Evolutionary conservation across 2,888 invertebrate species (phyloP), one percentile per base, ranked within the genome.

Genomic region (Napeogenes sylphis): DNA sequence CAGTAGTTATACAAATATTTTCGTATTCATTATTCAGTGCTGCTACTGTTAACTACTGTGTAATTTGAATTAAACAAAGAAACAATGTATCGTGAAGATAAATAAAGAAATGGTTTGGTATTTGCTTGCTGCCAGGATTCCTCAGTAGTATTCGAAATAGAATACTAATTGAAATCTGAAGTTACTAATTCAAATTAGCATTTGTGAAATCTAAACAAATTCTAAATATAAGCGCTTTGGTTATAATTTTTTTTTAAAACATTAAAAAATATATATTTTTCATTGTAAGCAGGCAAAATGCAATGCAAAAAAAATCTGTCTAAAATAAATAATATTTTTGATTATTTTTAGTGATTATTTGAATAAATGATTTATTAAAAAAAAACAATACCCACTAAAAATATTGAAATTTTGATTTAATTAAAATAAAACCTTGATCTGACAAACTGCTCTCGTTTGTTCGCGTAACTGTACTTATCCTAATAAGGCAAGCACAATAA

Each of bases 401-500:
- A 42, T 42, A 42, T 42, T 42, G 10, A 42, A 51, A 33, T 64
- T 64, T 69, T 65, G 59, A 70, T 66, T 66, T 67, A 65, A 68
- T 70, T 66, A 66, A 67, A 60, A 62, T 45, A 59, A 32, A 47
- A 42, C 42, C 55, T 21, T 38, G 72, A 73, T 71, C 72, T 71
- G 68, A 67, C 68, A 66, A 68, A 65, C 69, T 69, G 71, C 71
- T 71, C 74, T 69, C 68, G 71, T 74, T 75, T 72, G 73, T 73
- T 70, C 70, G 68, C 65, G 68, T 73, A 74, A 73, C 75, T 72
- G 73, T 73, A 66, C 67, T 59, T 62, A 66, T 68, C 71, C 72
- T 68, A 72, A 74, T 70, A 74, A 70, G 75, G 73, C 63, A 32
- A 51, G 51, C 51, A 78, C 80, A 84, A 85, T 83, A 85, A 83